Percentiles rank a stretch among this genome's conserved stretches.
Conservation (phyloP, 2,113 vertebrate genomes). For the Urocynchramus pylzowi region DNA sequence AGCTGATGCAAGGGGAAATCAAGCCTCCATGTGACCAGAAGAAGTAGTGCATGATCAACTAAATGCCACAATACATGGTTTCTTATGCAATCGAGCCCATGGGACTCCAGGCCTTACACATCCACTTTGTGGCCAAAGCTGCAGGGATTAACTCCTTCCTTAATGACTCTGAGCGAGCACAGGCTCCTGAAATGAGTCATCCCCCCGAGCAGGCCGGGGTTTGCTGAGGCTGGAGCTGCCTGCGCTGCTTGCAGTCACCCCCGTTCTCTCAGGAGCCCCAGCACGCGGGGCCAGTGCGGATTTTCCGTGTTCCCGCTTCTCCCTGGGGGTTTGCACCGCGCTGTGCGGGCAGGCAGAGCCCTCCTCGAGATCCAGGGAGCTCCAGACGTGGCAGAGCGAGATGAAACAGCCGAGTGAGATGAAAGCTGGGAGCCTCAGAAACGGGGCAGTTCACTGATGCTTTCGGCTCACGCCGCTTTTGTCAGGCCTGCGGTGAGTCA, state of each 20-base stretch:
- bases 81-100: not conserved
- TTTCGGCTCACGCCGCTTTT: not conserved
- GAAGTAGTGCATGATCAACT: not conserved
- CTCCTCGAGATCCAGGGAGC: not conserved
- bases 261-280: not conserved
- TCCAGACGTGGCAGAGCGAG: fast-evolving
- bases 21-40: not conserved
- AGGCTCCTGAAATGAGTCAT: constrained; percentile 3
- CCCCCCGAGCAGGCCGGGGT: not conserved
- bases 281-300: fast-evolving
- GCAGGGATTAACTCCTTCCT: constrained; percentile 16
- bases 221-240: not conserved
- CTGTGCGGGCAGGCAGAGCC: not conserved
- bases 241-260: not conserved
- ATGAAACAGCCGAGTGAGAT: not conserved
- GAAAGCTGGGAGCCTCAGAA: not conserved
- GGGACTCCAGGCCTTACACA: not conserved
- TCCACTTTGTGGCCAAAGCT: not conserved
- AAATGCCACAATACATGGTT: not conserved
- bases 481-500: not conserved
- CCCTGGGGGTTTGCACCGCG: fast-evolving
- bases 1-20: constrained; percentile 25
- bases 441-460: constrained; percentile 3
- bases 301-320: not conserved
- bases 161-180: not conserved